phyloP scores from a whole-genome alignment of 2,113 vertebrate species.

The Bathybates hornii region DNA sequence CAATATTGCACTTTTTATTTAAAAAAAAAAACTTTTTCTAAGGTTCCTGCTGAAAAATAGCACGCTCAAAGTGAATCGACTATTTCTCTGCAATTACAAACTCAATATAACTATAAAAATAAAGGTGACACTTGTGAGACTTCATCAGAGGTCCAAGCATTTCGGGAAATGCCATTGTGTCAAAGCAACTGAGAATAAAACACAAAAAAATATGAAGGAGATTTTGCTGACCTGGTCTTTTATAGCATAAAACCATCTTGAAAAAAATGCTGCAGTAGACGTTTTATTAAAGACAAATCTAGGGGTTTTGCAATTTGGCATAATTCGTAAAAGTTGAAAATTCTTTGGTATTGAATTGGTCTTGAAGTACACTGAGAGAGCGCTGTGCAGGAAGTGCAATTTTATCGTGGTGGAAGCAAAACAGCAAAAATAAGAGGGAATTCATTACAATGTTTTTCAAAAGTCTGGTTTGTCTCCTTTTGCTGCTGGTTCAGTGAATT shows the following conservation, averaged over 20 bases:
- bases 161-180: not conserved
- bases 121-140: not conserved
- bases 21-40: not conserved
- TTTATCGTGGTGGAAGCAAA: not conserved
- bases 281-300: not conserved
- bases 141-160: not conserved
- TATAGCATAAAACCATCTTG: not conserved
- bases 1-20: not conserved
- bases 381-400: not conserved
- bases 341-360: not conserved
- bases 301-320: not conserved
- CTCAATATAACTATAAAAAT: not conserved
- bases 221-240: not conserved
- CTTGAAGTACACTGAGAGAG: not conserved
- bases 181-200: not conserved
- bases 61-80: not conserved
- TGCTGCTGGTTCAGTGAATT: not conserved
- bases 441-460: not conserved
- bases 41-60: not conserved
- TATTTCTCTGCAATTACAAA: not conserved
- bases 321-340: not conserved
- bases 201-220: not conserved
- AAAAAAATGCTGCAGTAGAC: not conserved
- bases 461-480: not conserved
- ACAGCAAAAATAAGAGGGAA: not conserved